Evolutionary conservation across 2,888 invertebrate genomes (phyloP).

Genomic region (Hirudinaria manillensis): DNA sequence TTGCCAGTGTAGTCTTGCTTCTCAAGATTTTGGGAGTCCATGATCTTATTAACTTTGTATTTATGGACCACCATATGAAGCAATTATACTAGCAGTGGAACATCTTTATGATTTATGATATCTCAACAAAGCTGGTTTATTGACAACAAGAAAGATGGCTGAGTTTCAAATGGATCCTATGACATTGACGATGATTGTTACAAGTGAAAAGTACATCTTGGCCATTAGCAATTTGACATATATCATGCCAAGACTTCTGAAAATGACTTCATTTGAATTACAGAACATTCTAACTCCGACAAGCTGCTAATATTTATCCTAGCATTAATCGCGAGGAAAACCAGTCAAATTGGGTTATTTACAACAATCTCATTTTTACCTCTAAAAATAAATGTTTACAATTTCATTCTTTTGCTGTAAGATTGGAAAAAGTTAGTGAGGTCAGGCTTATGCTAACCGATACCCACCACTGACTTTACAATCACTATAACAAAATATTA

Average conservation of each 20-base stretch:
- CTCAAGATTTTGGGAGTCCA: conserved; percentile 93
- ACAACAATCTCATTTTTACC: conserved; percentile 94
- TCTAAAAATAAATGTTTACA: too few species aligned
- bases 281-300: conserved; percentile 95
- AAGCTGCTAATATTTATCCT: conserved; percentile 96
- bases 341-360: conserved; percentile 88
- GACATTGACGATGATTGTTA: conserved; percentile 96
- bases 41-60: conserved; percentile 95
- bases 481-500: too few species aligned
- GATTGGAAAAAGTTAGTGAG: too few species aligned
- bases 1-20: conserved; percentile 92
- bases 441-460: too few species aligned
- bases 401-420: too few species aligned
- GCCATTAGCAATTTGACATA: too few species aligned
- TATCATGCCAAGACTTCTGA: too few species aligned
- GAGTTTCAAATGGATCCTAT: conserved; percentile 98
- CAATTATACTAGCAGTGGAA: conserved; percentile 75
- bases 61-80: conserved; percentile 73
- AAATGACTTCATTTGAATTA: too few species aligned
- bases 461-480: too few species aligned
- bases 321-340: conserved; percentile 94
- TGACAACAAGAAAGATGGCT: conserved; percentile 95
- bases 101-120: conserved; percentile 87
- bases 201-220: conserved; percentile 93
- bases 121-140: conserved; percentile 90